Base-by-base conservation (phyloP, 2,797 vertebrate species). In the Chaetophractus vellerosus region DNA sequence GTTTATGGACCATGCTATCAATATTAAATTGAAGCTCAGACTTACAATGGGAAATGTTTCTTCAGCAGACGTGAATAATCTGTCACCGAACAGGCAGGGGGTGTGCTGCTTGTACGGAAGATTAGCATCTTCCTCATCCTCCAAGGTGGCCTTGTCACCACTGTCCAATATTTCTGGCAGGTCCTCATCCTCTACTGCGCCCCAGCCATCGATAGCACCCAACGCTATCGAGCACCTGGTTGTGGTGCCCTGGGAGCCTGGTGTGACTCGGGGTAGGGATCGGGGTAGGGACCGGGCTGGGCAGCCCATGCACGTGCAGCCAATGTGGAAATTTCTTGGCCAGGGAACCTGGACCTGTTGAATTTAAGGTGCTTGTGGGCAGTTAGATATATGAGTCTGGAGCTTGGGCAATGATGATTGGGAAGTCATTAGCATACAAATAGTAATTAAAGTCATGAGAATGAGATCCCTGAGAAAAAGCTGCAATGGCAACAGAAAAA, bases 31-130 rank as follows among this genome's bases (percentile, higher is more conserved):
- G 98, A 97, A 99, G 99, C 19, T 99, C 99, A 6, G 95, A 80
- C 50, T 97, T 96, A 98, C 99, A 99, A 95, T 99, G 99, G 81
- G 98, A 98, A 99, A 98, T 0, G 98, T 98, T 85, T 98, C 98
- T 86, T 99, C 85, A 16, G 99, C 98, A 41, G 99, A 99, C 81
- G 21, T 88, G 28, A 99, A 98, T 71, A 96, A 90, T 99, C 99
- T 99, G 94, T 99, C 98, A 81, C 99, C 99, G 97, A 99, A 99
- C 82, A 99, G 98, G 96, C 99, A 99, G 90, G 96, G 96, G 0
- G 98, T 98, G 4, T 91, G 91, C 61, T 18, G 97, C 90, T 55
- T 33, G 81, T 93, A 69, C 52, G 97, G 93, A 19, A 33, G 97
- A 31, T 97, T 98, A 5, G 98, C 98, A 63, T 98, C 98, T 97